phyloP scores from a whole-genome alignment of 2,113 vertebrate species.

The Nannobrachium achirus region DNA sequence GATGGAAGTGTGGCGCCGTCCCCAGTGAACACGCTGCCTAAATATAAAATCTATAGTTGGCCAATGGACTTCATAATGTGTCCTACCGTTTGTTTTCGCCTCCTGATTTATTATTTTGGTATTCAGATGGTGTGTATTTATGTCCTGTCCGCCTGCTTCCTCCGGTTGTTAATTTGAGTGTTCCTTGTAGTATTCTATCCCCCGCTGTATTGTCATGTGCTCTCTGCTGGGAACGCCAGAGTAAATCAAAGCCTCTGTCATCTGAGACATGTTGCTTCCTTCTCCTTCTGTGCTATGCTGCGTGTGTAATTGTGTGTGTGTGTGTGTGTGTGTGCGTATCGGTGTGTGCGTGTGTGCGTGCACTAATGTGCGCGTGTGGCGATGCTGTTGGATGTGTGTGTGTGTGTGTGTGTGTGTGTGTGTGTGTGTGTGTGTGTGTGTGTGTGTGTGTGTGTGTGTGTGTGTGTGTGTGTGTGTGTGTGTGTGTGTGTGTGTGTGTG shows the following conservation, averaged over 20 bases:
- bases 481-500: neutral
- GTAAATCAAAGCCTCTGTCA: constrained; percentile 53
- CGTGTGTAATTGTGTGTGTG: neutral
- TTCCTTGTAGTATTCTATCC: constrained; percentile 33
- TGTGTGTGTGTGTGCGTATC: neutral
- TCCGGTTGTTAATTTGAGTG: constrained; percentile 62
- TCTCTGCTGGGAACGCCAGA: constrained; percentile 48
- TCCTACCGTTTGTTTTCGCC: constrained; percentile 23
- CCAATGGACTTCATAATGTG: constrained; percentile 27
- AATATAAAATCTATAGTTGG: constrained; percentile 51
- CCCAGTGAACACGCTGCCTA: constrained; percentile 20
- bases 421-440: constrained; percentile 1
- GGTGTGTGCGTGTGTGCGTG: neutral
- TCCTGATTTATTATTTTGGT: constrained; percentile 40
- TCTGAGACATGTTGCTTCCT: constrained; percentile 15
- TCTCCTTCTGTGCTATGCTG: constrained; percentile 3
- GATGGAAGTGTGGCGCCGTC: constrained; percentile 5
- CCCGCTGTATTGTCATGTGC: constrained; percentile 28
- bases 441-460: neutral
- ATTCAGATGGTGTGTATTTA: constrained; percentile 33
- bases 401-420: neutral
- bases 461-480: neutral
- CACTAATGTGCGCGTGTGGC: neutral
- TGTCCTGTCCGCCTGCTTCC: constrained; percentile 37
- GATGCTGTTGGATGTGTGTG: neutral